A percentile compares a stretch with the other conserved stretches of the same genome.
Evolutionary conservation across 2,888 invertebrate species (phyloP).

Genomic region (Bombyx huttoni): DNA sequence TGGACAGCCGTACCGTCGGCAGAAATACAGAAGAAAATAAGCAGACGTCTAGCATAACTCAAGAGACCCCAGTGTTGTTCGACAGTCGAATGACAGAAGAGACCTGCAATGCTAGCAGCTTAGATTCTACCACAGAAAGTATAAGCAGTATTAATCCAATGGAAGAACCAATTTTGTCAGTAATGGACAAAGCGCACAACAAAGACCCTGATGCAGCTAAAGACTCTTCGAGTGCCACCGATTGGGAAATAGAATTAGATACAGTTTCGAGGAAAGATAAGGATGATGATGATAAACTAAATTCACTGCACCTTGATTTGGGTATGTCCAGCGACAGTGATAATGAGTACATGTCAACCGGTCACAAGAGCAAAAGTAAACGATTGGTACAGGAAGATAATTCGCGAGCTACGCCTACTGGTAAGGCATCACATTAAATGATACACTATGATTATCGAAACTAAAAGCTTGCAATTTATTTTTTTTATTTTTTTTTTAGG

Average conservation of each 20-base stretch:
- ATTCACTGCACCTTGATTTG: slow-evolving; percentile 58
- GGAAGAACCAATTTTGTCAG: slow-evolving; percentile 31
- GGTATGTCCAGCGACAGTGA: slow-evolving; percentile 70
- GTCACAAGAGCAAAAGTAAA: slow-evolving; percentile 39
- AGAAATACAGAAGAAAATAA: slow-evolving; percentile 27
- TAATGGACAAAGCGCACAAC: slow-evolving; percentile 35
- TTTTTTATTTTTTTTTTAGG: slow-evolving; percentile 31
- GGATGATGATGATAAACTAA: slow-evolving; percentile 55
- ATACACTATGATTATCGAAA: slow-evolving; percentile 1
- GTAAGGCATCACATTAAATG: slow-evolving; percentile 28
- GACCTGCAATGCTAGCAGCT: slow-evolving; percentile 49
- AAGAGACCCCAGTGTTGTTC: slow-evolving; percentile 72
- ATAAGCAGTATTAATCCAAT: slow-evolving; percentile 45
- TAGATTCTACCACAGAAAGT: slow-evolving; percentile 54
- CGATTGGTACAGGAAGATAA: slow-evolving; percentile 37
- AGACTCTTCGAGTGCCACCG: slow-evolving; percentile 57
- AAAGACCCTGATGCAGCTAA: slow-evolving; percentile 43
- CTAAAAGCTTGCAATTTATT: background rate
- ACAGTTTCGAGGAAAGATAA: slow-evolving; percentile 59
- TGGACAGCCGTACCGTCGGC: slow-evolving; percentile 40
- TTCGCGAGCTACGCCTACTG: slow-evolving; percentile 42
- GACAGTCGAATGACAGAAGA: slow-evolving; percentile 49
- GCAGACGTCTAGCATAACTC: slow-evolving; percentile 51
- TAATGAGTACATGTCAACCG: slow-evolving; percentile 47
- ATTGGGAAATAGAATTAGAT: slow-evolving; percentile 76